These are phyloP conservation scores for Heliornis fulica DNA, from an alignment of 2,113 vertebrate genomes.

Conservation along the genomic window DNA sequence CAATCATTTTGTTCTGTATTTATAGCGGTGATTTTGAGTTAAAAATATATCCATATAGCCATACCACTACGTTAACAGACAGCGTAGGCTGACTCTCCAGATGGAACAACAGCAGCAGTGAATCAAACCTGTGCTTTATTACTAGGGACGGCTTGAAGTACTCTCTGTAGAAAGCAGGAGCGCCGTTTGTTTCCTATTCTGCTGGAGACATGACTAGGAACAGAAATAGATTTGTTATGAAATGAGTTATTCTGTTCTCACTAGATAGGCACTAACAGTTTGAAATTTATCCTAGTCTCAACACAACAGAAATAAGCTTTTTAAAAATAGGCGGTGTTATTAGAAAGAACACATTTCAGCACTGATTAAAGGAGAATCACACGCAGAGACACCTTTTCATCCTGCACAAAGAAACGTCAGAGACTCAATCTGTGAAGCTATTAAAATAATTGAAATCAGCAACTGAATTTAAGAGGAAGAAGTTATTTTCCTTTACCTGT, in stretches of 20 bases:
- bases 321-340: not conserved
- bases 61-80: not conserved
- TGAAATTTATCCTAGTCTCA: not conserved
- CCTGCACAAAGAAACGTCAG: not conserved
- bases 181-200: not conserved
- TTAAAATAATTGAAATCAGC: not conserved
- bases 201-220: not conserved
- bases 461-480: not conserved
- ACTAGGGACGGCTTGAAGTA: not conserved
- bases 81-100: not conserved
- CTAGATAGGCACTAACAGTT: not conserved
- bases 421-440: not conserved
- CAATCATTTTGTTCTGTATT: not conserved
- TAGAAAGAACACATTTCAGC: not conserved
- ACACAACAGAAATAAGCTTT: not conserved
- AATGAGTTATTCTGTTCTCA: not conserved
- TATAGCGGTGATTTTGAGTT: not conserved
- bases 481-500: not conserved
- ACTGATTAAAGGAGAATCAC: not conserved
- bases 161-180: not conserved
- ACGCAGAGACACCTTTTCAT: not conserved
- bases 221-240: not conserved
- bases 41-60: not conserved
- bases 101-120: not conserved
- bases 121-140: not conserved